Evolutionary conservation across 2,888 invertebrate species (phyloP).

Genomic region (Globia sparganii): DNA sequence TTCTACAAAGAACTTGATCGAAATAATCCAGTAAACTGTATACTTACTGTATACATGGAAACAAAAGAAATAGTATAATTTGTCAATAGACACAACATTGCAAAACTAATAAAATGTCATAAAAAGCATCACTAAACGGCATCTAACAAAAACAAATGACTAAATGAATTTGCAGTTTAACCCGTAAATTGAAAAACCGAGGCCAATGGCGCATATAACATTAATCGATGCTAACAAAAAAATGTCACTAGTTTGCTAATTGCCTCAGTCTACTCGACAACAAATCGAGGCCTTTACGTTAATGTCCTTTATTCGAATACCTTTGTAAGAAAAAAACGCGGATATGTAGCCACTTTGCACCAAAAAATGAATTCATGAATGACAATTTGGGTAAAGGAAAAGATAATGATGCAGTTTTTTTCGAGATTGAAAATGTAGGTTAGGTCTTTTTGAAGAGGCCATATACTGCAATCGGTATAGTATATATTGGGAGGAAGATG

Average conservation of each 20-base stretch:
- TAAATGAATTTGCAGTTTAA: constrained; percentile 32
- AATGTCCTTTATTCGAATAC: constrained; percentile 45
- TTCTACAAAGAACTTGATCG: neutral
- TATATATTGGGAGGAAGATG: neutral
- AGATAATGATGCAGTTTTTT: constrained; percentile 2
- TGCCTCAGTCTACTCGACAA: constrained; percentile 33
- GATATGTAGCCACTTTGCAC: constrained; percentile 25
- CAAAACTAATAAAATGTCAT: neutral
- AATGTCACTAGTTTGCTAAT: constrained; percentile 53
- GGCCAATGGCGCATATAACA: constrained; percentile 43
- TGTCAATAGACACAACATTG: neutral
- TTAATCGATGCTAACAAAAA: constrained; percentile 42
- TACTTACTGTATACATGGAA: neutral
- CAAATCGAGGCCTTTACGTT: constrained; percentile 39
- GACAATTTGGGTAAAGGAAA: constrained; percentile 1
- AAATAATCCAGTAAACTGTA: neutral
- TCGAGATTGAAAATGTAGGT: neutral
- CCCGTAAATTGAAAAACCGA: constrained; percentile 28
- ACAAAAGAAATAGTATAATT: neutral
- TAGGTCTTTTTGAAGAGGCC: neutral
- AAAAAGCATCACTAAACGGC: constrained; percentile 9
- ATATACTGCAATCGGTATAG: neutral
- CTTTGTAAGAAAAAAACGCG: constrained; percentile 37
- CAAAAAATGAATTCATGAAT: constrained; percentile 19
- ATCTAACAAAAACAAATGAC: constrained; percentile 19